Evolutionary conservation across 2,888 invertebrate genomes (phyloP).

Genomic region (Aspidiotus destructor): DNA sequence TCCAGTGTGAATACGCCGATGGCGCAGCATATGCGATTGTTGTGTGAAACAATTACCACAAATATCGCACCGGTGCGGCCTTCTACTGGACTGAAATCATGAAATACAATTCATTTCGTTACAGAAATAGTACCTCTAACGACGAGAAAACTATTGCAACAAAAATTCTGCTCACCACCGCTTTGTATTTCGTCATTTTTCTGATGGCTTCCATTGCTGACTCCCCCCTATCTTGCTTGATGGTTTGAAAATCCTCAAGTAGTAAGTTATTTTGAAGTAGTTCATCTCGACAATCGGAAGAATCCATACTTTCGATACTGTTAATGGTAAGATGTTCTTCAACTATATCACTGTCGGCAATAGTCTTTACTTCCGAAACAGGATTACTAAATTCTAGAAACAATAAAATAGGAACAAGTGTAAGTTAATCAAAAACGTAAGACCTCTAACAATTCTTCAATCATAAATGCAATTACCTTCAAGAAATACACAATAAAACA

Average conservation of each 20-base stretch:
- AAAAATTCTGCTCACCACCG: background rate
- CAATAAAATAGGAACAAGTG: background rate
- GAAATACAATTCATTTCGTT: slow-evolving; percentile 1
- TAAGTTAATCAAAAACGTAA: too few species aligned
- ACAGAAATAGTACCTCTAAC: background rate
- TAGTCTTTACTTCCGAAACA: background rate
- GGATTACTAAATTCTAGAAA: background rate
- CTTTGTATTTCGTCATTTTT: background rate
- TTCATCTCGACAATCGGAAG: background rate
- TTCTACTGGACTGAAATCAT: slow-evolving; percentile 7
- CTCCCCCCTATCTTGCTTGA: background rate
- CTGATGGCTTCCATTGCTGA: background rate
- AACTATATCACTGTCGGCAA: background rate
- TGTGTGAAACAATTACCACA: slow-evolving; percentile 29
- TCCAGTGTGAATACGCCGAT: slow-evolving; percentile 10
- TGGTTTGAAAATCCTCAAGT: background rate
- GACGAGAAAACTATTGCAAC: background rate
- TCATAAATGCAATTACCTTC: slow-evolving; percentile 42
- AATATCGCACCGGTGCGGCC: slow-evolving; percentile 26
- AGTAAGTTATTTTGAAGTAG: background rate
- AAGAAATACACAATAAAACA: slow-evolving; percentile 51
- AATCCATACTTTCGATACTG: background rate
- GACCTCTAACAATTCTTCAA: too few species aligned
- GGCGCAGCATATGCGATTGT: slow-evolving; percentile 27
- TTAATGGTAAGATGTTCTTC: background rate